Evolutionary conservation across 2,888 invertebrate genomes (phyloP).

Genomic region (Eilema depressum): DNA sequence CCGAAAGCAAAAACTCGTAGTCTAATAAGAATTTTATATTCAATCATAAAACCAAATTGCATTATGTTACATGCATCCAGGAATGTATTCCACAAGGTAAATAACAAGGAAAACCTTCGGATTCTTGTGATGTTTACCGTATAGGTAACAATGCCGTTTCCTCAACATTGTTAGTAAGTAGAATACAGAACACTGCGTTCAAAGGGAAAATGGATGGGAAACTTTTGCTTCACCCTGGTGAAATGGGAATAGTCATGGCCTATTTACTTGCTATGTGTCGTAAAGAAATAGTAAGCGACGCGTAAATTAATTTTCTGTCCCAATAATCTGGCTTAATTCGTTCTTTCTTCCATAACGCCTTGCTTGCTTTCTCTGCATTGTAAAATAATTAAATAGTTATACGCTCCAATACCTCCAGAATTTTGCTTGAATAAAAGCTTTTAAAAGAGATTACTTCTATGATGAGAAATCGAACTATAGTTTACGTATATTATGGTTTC

Average conservation of each 20-base stretch:
- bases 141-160: constrained; percentile 2
- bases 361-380: too few species aligned
- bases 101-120: constrained; percentile 13
- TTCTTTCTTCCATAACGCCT: neutral
- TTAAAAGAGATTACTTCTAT: neutral
- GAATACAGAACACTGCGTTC: neutral
- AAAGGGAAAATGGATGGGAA: neutral
- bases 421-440: neutral
- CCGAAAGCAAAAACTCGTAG: neutral
- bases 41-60: constrained; percentile 1
- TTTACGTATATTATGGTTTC: neutral
- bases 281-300: neutral
- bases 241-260: neutral
- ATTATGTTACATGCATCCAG: constrained; percentile 3
- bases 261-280: neutral
- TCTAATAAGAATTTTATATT: constrained; percentile 3
- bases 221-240: neutral
- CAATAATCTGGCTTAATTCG: neutral
- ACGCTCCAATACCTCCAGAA: neutral
- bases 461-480: neutral
- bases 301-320: neutral
- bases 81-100: neutral
- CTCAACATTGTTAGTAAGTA: neutral
- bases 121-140: neutral
- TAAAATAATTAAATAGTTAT: neutral